These are phyloP conservation scores for Drosophila lacicola DNA, from an alignment of 2,888 invertebrate genomes.

Conservation along the genomic window DNA sequence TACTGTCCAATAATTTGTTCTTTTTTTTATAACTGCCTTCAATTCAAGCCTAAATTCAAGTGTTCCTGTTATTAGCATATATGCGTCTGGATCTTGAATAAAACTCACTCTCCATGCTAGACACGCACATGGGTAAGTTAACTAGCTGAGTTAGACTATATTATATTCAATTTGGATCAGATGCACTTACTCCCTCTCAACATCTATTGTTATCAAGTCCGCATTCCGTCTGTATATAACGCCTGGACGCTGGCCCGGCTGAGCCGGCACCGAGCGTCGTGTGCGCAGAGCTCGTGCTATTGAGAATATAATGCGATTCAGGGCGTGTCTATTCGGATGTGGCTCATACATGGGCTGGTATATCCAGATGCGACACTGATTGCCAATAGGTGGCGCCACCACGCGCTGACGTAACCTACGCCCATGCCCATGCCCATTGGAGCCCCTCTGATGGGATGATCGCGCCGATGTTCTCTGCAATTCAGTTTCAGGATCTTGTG, in stretches of 20 bases:
- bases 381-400: background rate
- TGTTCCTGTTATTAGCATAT: background rate
- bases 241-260: conserved; percentile 12
- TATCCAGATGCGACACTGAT: conserved; percentile 7
- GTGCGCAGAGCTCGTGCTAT: conserved; percentile 22
- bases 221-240: conserved; percentile 8
- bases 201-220: conserved; percentile 5
- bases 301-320: conserved; percentile 26
- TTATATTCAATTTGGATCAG: background rate
- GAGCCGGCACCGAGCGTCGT: background rate
- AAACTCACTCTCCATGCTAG: background rate
- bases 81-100: background rate
- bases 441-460: background rate
- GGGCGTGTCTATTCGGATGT: background rate
- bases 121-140: background rate
- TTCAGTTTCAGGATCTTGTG: background rate
- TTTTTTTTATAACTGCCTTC: background rate
- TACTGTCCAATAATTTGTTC: background rate
- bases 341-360: background rate
- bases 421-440: too few relatives aligned
- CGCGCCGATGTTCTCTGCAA: background rate
- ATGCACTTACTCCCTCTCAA: background rate
- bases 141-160: background rate
- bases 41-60: background rate
- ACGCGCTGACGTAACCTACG: background rate